These are phyloP conservation scores for Incurvaria masculella DNA, from an alignment of 2,888 invertebrate genomes.

Conservation along the genomic window DNA sequence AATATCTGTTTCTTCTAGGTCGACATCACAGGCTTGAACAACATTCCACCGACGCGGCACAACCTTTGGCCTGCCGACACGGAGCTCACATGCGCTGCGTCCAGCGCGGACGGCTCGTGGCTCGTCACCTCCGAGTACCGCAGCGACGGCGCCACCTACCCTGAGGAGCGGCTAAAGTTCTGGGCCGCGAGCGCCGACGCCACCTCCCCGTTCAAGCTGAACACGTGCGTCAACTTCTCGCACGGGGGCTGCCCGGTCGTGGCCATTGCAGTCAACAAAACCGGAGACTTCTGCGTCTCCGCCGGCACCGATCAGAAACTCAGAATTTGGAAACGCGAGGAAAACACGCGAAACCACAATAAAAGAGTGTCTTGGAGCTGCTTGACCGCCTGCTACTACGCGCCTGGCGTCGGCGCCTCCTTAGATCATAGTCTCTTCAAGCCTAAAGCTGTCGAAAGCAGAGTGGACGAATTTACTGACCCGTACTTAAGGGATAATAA, in stretches of 20 bases:
- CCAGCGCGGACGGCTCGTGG: constrained; percentile 37
- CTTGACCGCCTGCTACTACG: constrained; percentile 45
- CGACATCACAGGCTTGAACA: constrained; percentile 45
- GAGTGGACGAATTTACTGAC: constrained; percentile 13
- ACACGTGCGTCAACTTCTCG: constrained; percentile 42
- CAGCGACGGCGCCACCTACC: constrained; percentile 39
- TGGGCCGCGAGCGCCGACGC: constrained; percentile 28
- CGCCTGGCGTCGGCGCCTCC: constrained; percentile 36
- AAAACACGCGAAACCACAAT: constrained; percentile 9
- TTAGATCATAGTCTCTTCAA: constrained; percentile 34
- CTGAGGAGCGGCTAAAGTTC: constrained; percentile 46
- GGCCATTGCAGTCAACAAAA: constrained; percentile 33
- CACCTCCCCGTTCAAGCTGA: constrained; percentile 31
- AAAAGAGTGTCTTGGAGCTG: constrained; percentile 29
- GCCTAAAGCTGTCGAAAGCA: constrained; percentile 10
- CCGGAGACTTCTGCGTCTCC: constrained; percentile 41
- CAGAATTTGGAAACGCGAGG: constrained; percentile 38
- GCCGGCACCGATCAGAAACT: constrained; percentile 45
- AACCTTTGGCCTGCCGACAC: constrained; percentile 43
- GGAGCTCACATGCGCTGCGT: constrained; percentile 42
- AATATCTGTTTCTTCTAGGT: constrained; percentile 28
- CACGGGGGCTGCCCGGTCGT: constrained; percentile 44
- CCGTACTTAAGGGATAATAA: constrained; percentile 26
- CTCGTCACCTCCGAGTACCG: constrained; percentile 46
- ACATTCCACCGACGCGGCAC: constrained; percentile 35